phyloP scores from a whole-genome alignment of 2,888 invertebrate species.

The Cyrtodaria siliqua region DNA sequence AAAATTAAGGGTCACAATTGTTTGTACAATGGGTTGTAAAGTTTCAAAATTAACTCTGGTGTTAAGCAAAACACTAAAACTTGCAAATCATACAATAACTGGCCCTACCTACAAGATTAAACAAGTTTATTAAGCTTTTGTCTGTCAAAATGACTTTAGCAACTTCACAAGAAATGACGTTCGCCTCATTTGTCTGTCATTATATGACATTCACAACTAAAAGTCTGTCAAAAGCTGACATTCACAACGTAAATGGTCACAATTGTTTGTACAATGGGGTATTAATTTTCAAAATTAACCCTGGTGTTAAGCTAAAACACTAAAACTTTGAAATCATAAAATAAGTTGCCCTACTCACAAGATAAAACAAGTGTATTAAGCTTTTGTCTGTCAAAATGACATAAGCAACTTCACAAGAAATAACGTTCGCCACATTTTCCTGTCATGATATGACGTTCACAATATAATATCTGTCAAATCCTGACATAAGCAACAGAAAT shows the following conservation, averaged over 20 bases:
- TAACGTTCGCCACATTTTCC: slow-evolving; percentile 23
- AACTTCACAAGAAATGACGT: too few species aligned
- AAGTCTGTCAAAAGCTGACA: slow-evolving; percentile 25
- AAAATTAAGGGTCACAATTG: slow-evolving; percentile 9
- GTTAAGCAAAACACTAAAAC: too few species aligned
- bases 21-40: slow-evolving; percentile 7
- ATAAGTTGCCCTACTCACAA: slow-evolving; percentile 19
- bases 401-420: slow-evolving; percentile 26
- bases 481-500: slow-evolving; percentile 31
- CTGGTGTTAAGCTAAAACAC: slow-evolving; percentile 15
- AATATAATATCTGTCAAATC: slow-evolving; percentile 30
- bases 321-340: slow-evolving; percentile 21
- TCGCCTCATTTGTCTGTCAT: too few species aligned
- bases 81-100: too few species aligned
- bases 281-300: slow-evolving; percentile 5
- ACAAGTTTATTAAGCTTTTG: too few species aligned
- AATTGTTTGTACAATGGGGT: slow-evolving; percentile 13
- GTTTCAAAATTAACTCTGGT: too few species aligned
- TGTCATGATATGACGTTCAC: slow-evolving; percentile 31
- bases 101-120: too few species aligned
- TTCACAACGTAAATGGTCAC: slow-evolving; percentile 25
- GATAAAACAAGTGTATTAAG: slow-evolving; percentile 15
- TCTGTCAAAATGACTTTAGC: too few species aligned
- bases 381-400: slow-evolving; percentile 29
- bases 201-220: slow-evolving; percentile 27